A percentile compares a stretch with the other conserved stretches of the same genome.
Conservation (phyloP, 1,140 invertebrate genomes). For the Drosophila nigromelanica region DNA sequence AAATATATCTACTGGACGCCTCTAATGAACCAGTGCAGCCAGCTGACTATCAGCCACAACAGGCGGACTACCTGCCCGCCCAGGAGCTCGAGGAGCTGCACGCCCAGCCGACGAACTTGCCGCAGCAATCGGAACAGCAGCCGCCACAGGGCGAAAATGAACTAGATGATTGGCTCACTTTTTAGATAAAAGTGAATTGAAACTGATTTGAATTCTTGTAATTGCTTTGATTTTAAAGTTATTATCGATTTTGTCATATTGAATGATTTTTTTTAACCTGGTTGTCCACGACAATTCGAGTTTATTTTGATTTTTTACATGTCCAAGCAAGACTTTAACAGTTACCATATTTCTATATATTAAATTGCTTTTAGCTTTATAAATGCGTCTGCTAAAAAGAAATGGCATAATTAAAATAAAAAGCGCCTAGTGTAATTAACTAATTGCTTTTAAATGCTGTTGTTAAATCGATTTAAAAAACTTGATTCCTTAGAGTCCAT, state of each 20-base stretch:
- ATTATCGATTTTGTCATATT: not conserved
- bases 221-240: no score
- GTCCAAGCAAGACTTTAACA: slow-evolving; percentile 1
- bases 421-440: not conserved
- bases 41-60: slow-evolving; percentile 29
- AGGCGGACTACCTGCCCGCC: slow-evolving; percentile 33
- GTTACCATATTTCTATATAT: slow-evolving; percentile 3
- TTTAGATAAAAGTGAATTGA: slow-evolving; percentile 38
- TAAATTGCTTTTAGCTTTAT: not conserved
- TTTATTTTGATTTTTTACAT: slow-evolving; percentile 5
- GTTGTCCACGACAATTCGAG: slow-evolving; percentile 1
- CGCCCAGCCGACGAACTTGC: slow-evolving; percentile 27
- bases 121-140: slow-evolving; percentile 35
- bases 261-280: not conserved
- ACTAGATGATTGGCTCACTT: slow-evolving; percentile 64
- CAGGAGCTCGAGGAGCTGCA: slow-evolving; percentile 49
- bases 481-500: no score
- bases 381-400: not conserved
- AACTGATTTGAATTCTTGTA: not conserved
- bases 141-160: slow-evolving; percentile 71
- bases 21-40: slow-evolving; percentile 46
- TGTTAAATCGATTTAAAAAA: no score
- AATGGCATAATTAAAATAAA: not conserved
- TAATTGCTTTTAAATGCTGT: not conserved
- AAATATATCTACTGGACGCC: slow-evolving; percentile 58